A percentile compares a stretch with the other conserved stretches of the same genome.
These are phyloP conservation scores for Pemphigus obesinymphae DNA, from an alignment of 1,140 invertebrate species.

Conservation along the genomic window DNA sequence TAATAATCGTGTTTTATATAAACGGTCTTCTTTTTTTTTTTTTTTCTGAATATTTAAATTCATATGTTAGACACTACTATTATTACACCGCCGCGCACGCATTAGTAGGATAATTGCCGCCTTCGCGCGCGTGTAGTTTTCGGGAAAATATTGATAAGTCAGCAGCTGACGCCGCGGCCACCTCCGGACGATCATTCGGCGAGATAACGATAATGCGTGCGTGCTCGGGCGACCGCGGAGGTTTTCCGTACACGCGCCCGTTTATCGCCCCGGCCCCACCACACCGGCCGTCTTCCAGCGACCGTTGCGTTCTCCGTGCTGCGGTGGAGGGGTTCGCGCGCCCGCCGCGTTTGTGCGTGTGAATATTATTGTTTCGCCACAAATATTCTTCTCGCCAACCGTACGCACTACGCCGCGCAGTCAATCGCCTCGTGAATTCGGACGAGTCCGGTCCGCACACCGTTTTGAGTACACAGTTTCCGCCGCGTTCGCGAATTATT, in stretches of 20 bases:
- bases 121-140: no score
- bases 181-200: background rate
- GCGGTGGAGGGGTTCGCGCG: no score
- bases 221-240: background rate
- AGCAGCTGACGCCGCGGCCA: background rate
- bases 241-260: background rate
- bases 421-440: slow-evolving; percentile 20
- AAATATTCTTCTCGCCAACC: background rate
- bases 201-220: background rate
- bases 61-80: no score
- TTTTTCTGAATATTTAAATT: no score
- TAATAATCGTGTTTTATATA: no score
- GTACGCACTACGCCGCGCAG: background rate
- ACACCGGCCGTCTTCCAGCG: background rate
- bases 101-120: no score
- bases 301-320: no score
- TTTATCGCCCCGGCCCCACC: slow-evolving; percentile 1
- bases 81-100: no score
- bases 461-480: no score
- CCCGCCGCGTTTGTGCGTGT: no score
- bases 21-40: no score
- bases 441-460: background rate
- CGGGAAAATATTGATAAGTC: no score
- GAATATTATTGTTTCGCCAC: background rate
- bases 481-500: background rate